Conservation (phyloP, 2,888 invertebrate genomes). For the Theretra japonica region DNA sequence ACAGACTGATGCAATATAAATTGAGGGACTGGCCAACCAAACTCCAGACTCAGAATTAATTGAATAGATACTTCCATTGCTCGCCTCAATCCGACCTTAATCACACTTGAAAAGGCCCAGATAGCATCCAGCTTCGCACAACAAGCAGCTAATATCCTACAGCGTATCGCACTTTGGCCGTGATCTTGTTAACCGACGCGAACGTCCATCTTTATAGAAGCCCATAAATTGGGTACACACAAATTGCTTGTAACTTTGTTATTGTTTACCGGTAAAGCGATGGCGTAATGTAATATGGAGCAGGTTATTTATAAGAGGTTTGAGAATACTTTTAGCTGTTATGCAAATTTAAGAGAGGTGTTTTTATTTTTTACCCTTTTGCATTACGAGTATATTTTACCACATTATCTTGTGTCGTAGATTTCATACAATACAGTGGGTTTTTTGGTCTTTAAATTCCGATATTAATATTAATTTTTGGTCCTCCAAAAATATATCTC, state of each 20-base stretch:
- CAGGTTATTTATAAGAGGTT: background rate
- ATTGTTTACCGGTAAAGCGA: background rate
- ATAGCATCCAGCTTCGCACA: slow-evolving; percentile 63
- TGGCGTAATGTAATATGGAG: background rate
- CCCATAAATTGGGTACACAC: slow-evolving; percentile 22
- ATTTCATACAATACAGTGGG: too few species aligned
- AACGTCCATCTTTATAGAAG: slow-evolving; percentile 40
- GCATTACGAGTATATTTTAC: too few species aligned
- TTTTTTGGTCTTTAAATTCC: too few species aligned
- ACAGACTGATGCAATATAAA: slow-evolving; percentile 72
- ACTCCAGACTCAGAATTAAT: slow-evolving; percentile 73
- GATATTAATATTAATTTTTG: too few species aligned
- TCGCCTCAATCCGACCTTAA: slow-evolving; percentile 79
- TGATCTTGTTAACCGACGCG: slow-evolving; percentile 61
- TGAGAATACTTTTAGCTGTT: background rate
- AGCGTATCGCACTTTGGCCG: slow-evolving; percentile 73
- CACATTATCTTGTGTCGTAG: too few species aligned
- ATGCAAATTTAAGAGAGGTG: background rate
- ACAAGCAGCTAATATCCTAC: slow-evolving; percentile 72
- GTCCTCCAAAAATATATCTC: too few species aligned
- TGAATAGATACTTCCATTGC: slow-evolving; percentile 81
- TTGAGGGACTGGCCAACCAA: slow-evolving; percentile 67
- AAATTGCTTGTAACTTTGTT: slow-evolving; percentile 26
- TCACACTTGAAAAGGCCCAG: slow-evolving; percentile 78
- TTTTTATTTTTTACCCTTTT: background rate